Conservation (phyloP, 2,888 invertebrate genomes). For the Ametastegia equiseti region DNA sequence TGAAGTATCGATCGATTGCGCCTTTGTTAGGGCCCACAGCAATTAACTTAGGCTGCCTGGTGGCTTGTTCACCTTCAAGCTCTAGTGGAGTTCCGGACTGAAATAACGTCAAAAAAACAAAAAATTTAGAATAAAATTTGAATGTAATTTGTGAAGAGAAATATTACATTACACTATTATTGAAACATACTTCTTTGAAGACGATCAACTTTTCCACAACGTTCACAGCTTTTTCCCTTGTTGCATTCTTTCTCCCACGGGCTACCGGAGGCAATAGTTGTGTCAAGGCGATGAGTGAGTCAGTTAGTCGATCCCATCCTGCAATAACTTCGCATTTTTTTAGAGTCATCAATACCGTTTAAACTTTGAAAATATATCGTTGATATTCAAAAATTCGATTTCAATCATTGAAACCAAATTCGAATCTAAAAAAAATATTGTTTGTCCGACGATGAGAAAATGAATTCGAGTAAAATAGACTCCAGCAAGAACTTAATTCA, state of each 20-base stretch:
- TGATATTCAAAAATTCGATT: too few relatives aligned
- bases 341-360: too few relatives aligned
- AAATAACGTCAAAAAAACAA: neutral
- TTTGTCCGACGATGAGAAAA: too few relatives aligned
- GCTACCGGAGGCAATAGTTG: conserved; percentile 5
- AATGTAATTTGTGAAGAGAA: neutral
- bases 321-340: neutral
- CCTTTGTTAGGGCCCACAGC: conserved; percentile 32
- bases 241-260: neutral
- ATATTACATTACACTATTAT: neutral
- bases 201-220: neutral
- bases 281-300: neutral
- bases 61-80: neutral
- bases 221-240: neutral
- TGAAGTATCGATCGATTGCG: conserved; percentile 30
- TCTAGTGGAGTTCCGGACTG: conserved; percentile 43
- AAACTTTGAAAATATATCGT: too few relatives aligned
- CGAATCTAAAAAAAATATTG: too few relatives aligned
- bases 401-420: too few relatives aligned
- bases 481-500: too few relatives aligned
- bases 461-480: too few relatives aligned
- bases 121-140: neutral
- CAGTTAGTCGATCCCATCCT: neutral
- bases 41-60: conserved; percentile 29
- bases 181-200: conserved; percentile 9